Base-by-base conservation (phyloP, 1,140 invertebrate species). In the Cryptotermes secundus region DNA sequence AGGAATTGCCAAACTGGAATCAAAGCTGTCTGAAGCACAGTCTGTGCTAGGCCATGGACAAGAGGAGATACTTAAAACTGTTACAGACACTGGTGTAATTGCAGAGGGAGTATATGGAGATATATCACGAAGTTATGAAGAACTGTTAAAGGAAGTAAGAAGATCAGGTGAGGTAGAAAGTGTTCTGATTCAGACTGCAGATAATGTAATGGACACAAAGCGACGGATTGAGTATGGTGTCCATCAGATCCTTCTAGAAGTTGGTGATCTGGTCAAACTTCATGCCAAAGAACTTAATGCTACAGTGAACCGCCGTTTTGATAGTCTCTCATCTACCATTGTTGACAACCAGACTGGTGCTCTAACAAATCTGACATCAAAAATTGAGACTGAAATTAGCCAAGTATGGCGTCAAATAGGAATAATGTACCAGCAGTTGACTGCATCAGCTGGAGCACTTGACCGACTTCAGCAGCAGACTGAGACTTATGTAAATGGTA, bases 341-440 rank as follows among this genome's bases (percentile, higher is more conserved):
- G 89, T 96, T 81, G 92, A 92, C n/a, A 95, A 95, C 86, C 95
- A 97, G 87, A 93, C 93, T 34, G 93, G 92, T 16, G 94, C 94
- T 0, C 89, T 96, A 45, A 92, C 92, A 6, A 97, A 97, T 89
- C 88, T 97, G 36, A 97, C 94, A 10, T 90, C 91, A 0, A 94
- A 95, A 87, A 94, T 97, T 88, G 96, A 97, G 87, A 91, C 93
- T 35, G 96, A 97, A 87, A 95, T 97, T 88, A 94, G 94, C 84
- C 53, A 92, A 90, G 95, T 97, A 2, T 97, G 96, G 96, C 90
- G 95, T 31, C 96, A 96, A 89, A 96, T 97, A 86, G 95, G 96
- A 85, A 96, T 96, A 31, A 96, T 97, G 95, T 95, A 96, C 88
- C 93, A 95, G 85, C 95, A 97, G 88, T 93, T 97, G 87, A 94